A percentile compares a stretch with the other conserved stretches of the same genome.
Evolutionary conservation across 2,113 vertebrate species (phyloP).

Genomic region (Chionomys nivalis): DNA sequence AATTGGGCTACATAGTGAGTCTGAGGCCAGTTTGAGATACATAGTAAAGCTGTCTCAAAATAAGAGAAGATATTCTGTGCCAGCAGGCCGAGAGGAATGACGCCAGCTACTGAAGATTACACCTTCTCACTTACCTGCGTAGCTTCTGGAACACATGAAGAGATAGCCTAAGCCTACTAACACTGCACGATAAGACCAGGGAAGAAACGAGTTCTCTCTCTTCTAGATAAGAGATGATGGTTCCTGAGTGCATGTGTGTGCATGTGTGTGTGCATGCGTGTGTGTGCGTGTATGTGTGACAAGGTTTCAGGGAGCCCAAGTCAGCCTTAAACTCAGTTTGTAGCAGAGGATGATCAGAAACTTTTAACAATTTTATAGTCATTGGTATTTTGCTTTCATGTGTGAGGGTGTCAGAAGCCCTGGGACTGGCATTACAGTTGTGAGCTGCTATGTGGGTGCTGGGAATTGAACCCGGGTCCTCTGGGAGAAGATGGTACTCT

Average conservation of each 20-base stretch:
- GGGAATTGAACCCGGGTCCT: background rate
- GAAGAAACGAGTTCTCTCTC: background rate
- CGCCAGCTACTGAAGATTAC: too few relatives aligned
- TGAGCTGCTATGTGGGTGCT: background rate
- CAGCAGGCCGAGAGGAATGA: background rate
- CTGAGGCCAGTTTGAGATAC: background rate
- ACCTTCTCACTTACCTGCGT: background rate
- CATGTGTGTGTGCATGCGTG: background rate
- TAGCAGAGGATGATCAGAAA: background rate
- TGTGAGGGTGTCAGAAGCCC: background rate
- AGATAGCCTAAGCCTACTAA: background rate
- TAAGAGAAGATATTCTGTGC: background rate
- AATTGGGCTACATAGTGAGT: background rate
- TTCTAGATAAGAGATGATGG: background rate
- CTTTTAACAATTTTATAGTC: too few relatives aligned
- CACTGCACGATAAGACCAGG: background rate
- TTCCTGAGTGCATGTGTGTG: background rate
- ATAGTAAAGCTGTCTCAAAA: background rate
- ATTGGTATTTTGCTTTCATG: background rate
- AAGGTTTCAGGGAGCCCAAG: background rate
- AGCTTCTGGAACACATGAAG: background rate
- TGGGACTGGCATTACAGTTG: background rate
- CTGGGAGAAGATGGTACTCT: background rate
- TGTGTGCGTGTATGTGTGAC: rapidly evolving
- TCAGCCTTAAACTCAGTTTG: background rate